Evolutionary conservation across 2,113 vertebrate species (phyloP).

Genomic region (Notothenia rossii): DNA sequence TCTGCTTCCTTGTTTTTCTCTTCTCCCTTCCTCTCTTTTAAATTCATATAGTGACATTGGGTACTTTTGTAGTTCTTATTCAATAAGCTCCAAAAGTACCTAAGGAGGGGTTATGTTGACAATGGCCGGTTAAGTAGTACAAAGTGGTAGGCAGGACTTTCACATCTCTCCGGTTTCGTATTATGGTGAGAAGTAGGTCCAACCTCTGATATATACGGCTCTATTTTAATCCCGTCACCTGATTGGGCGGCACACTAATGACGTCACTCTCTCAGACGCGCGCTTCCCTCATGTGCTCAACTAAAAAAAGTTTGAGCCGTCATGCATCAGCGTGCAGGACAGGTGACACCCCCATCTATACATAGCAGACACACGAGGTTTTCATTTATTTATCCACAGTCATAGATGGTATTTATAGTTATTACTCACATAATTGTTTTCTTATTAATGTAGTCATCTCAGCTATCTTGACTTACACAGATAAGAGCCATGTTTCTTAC

Average conservation of each 20-base stretch:
- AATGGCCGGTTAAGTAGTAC: background rate
- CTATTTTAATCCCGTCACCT: constrained; percentile 81
- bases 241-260: constrained; percentile 74
- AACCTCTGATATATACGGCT: constrained; percentile 77
- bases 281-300: constrained; percentile 12
- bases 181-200: constrained; percentile 36
- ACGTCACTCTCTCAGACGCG: constrained; percentile 46
- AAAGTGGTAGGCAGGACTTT: background rate
- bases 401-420: background rate
- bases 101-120: background rate
- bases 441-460: background rate
- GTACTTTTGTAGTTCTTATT: background rate
- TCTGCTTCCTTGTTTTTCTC: no score
- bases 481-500: background rate
- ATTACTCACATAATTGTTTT: background rate
- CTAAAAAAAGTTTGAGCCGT: constrained; percentile 20
- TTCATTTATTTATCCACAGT: background rate
- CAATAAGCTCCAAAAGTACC: background rate
- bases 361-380: background rate
- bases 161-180: constrained; percentile 25
- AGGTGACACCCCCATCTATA: constrained; percentile 11
- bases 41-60: no score
- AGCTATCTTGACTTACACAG: background rate
- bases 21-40: no score
- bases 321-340: background rate